phyloP scores from a whole-genome alignment of 23 tunicate genomes.

The Phallusia fumigata region DNA sequence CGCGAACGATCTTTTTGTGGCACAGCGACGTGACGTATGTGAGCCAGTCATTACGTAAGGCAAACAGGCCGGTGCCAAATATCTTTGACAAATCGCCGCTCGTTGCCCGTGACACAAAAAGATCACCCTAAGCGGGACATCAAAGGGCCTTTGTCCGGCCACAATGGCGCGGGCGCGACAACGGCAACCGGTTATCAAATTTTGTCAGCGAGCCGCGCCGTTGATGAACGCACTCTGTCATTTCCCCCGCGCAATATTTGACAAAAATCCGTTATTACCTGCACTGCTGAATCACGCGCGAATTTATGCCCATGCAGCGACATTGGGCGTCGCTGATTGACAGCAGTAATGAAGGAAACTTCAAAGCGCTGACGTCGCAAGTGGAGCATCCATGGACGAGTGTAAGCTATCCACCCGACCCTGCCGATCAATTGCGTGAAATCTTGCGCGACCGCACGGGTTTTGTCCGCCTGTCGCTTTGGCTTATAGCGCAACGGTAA shows the following conservation, averaged over 20 bases:
- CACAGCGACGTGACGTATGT: background rate
- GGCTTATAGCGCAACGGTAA: background rate
- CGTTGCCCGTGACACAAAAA: slow-evolving; percentile 53
- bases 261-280: background rate
- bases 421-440: slow-evolving; percentile 14
- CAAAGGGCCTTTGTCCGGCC: slow-evolving; percentile 54
- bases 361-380: slow-evolving; percentile 20
- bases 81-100: slow-evolving; percentile 60
- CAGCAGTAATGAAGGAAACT: slow-evolving; percentile 25
- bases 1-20: slow-evolving; percentile 21
- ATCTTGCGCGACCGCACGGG: background rate
- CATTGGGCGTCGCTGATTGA: slow-evolving; percentile 18
- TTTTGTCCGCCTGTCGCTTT: background rate
- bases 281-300: background rate
- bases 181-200: background rate
- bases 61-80: slow-evolving; percentile 60
- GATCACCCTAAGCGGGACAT: slow-evolving; percentile 19
- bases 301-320: background rate
- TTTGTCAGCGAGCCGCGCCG: background rate
- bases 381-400: slow-evolving; percentile 13
- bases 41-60: slow-evolving; percentile 39
- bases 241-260: background rate
- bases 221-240: background rate
- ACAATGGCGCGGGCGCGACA: slow-evolving; percentile 16
- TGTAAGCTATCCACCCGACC: slow-evolving; percentile 18